Conservation (phyloP, 2,797 vertebrate species). For the Nyctalus aviator region DNA sequence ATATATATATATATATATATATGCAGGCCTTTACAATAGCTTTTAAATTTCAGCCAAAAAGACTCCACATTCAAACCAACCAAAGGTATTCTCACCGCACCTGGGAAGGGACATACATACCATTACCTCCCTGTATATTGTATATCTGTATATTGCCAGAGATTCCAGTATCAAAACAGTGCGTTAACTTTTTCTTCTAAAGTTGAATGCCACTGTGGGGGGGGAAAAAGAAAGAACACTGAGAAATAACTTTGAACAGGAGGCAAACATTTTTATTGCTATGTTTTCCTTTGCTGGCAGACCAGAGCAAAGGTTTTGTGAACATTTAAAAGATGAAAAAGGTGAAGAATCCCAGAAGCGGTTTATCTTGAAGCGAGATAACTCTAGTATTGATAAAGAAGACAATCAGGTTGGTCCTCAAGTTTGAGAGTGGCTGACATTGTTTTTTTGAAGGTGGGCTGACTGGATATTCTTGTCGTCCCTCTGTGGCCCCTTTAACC, state of each 20-base stretch:
- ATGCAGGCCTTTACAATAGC: no score
- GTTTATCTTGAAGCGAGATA: conserved; percentile 97
- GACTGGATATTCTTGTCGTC: conserved; percentile 87
- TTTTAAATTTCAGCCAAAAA: conserved; percentile 66
- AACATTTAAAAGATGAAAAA: conserved; percentile 95
- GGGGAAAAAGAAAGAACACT: conserved; percentile 56
- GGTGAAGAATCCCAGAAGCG: conserved; percentile 95
- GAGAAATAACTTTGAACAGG: conserved; percentile 72
- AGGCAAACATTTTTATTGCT: conserved; percentile 88
- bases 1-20: no score
- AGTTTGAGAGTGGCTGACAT: conserved; percentile 89
- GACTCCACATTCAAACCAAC: conserved; percentile 78
- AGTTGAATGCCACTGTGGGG: conserved; percentile 68
- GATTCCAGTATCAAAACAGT: neutral
- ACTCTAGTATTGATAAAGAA: conserved; percentile 96
- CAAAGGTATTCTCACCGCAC: conserved; percentile 64
- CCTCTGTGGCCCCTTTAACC: conserved; percentile 84
- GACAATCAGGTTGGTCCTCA: conserved; percentile 92
- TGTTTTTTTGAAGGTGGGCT: conserved; percentile 90
- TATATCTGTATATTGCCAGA: neutral
- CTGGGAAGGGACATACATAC: no score
- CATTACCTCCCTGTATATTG: neutral
- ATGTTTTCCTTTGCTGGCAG: conserved; percentile 93
- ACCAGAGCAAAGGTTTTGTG: conserved; percentile 96
- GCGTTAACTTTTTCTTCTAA: neutral